Percentiles rank a stretch among this genome's conserved stretches.
phyloP scores from a whole-genome alignment of 2,113 vertebrate species.

The Corapipo altera region DNA sequence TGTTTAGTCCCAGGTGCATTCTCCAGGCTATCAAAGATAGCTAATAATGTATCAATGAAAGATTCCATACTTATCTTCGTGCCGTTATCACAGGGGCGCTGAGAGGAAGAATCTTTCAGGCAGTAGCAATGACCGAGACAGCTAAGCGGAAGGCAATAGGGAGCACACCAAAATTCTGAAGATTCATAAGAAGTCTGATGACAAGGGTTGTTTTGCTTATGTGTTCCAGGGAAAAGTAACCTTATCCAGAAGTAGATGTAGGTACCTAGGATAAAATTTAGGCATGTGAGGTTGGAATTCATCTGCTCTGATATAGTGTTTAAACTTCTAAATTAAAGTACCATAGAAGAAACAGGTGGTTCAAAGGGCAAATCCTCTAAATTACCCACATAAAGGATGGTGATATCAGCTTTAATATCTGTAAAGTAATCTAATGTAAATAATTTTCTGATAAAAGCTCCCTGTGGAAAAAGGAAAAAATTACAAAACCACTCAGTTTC shows the following conservation, averaged over 20 bases:
- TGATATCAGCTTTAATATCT: background rate
- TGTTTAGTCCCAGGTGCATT: background rate
- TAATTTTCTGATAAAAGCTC: background rate
- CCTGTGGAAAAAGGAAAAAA: background rate
- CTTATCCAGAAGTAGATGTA: background rate
- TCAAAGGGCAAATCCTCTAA: background rate
- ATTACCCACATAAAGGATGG: background rate
- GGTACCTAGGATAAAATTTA: background rate
- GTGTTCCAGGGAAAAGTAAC: background rate
- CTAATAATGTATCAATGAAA: background rate
- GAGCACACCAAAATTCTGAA: background rate
- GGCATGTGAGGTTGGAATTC: background rate
- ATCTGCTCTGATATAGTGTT: background rate
- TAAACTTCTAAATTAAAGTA: background rate
- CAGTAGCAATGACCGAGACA: background rate
- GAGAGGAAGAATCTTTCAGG: background rate
- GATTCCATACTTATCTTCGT: background rate
- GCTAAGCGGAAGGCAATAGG: background rate
- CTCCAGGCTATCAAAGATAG: background rate
- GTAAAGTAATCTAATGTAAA: background rate
- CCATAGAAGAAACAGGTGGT: background rate
- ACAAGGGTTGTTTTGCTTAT: background rate
- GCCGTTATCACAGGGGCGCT: background rate
- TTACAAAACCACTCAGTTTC: background rate
- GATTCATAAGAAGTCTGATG: background rate